Base-by-base conservation (phyloP, 2,888 invertebrate genomes). In the Yponomeuta sedellus region DNA sequence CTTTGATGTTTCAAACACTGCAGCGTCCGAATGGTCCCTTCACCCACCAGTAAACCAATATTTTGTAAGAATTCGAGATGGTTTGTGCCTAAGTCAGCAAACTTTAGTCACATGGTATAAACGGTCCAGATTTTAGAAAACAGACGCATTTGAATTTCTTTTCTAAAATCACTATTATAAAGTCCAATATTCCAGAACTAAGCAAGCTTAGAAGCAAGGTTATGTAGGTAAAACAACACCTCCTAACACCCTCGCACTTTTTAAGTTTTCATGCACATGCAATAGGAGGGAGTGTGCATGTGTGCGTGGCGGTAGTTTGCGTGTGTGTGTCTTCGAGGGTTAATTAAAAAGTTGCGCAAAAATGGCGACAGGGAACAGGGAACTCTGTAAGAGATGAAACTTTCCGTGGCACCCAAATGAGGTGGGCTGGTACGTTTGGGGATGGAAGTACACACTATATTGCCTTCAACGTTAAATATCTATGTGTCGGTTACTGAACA, bases 331-430 rank as follows among this genome's bases (percentile, higher is more conserved):
- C 71, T 71, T 65, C 69, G 66, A 66, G 75, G 75, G 88, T 87
- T 88, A 88, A 88, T 88, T 88, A 88, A 84, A 85, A 84, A 85
- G 77, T 85, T 81, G 70, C 69, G 68, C 59, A 56, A 64, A 62
- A 66, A 67, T 52, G 44, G 16, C 16, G 44, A 34, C 44, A 52
- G 34, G 34, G 1, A 34, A 34, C 34, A 58, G 66, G 65, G 67
- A 22, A 64, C 20, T 64, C 40, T 56, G 25, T 44, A 64, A 64
- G 64, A 64, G 64, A 10, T 25, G 52, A 20, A 44, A 64, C 52
- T 64, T 64, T 44, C 40, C 62, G 34, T 16, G 16, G 16, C 44
- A 52, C 44, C 10, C 25, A 59, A 59, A 59, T 59, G n/a, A 20
- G 59, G 25, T 59, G 59, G 59, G 59, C 20, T 22, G 16, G 44